phyloP scores from a whole-genome alignment of 1,140 invertebrate species.

The Pararge aegeria region DNA sequence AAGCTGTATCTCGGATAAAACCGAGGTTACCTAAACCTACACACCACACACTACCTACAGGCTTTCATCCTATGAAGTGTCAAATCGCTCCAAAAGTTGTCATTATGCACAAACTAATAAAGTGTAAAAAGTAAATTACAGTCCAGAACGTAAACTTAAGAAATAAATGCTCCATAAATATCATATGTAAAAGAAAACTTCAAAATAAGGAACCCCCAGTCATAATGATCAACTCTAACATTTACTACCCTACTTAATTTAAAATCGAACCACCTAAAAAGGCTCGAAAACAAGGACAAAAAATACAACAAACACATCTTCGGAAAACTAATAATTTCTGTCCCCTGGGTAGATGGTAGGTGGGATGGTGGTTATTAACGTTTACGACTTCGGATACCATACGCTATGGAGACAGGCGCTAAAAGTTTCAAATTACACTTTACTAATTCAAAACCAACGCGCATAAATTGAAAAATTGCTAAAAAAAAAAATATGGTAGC shows the following conservation, averaged over 20 bases:
- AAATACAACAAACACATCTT: conserved; percentile 11
- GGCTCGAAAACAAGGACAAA: conserved; percentile 10
- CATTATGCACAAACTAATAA: too few relatives aligned
- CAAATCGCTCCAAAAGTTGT: too few relatives aligned
- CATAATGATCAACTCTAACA: not conserved
- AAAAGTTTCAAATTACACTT: conserved; percentile 36
- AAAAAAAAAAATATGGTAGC: not conserved
- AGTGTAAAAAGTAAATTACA: too few relatives aligned
- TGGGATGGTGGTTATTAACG: conserved; percentile 25
- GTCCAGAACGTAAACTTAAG: too few relatives aligned
- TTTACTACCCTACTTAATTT: not conserved
- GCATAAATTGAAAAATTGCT: conserved; percentile 23
- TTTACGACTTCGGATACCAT: conserved; percentile 28
- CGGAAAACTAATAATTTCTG: conserved; percentile 19
- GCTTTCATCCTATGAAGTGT: too few relatives aligned
- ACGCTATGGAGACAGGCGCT: conserved; percentile 13
- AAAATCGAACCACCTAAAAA: conserved; percentile 19
- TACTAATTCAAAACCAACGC: conserved; percentile 23
- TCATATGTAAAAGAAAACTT: too few relatives aligned
- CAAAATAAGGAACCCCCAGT: not conserved
- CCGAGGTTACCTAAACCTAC: too few relatives aligned
- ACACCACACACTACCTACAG: too few relatives aligned
- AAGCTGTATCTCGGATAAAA: too few relatives aligned
- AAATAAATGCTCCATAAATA: too few relatives aligned
- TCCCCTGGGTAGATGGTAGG: conserved; percentile 6